Conservation (phyloP, 1,140 invertebrate species). For the Samia ricini region DNA sequence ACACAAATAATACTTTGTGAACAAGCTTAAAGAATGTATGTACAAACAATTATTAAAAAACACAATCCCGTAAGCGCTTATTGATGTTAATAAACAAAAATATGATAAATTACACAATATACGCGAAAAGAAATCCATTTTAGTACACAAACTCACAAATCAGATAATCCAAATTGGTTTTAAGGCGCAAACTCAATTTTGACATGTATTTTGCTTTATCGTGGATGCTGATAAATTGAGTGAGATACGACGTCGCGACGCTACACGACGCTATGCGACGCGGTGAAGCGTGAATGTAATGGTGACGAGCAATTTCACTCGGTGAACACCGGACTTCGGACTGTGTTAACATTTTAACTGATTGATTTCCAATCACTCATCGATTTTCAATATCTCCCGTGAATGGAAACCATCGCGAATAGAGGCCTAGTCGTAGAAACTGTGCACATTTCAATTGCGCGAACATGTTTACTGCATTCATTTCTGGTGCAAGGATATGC, state of each 20-base stretch:
- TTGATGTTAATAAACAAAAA: not conserved
- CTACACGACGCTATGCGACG: no score
- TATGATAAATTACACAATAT: slow-evolving; percentile 6
- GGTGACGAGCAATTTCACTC: not conserved
- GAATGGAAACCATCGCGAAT: no score
- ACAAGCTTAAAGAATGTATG: not conserved
- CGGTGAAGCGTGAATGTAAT: slow-evolving; percentile 36
- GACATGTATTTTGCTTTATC: slow-evolving; percentile 70
- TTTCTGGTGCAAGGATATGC: no score
- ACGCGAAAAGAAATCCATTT: slow-evolving; percentile 43
- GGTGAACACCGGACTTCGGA: not conserved
- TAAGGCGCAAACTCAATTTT: slow-evolving; percentile 73
- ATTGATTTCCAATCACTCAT: not conserved
- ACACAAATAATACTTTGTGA: no score
- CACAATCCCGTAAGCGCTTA: not conserved
- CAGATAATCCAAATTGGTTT: slow-evolving; percentile 75
- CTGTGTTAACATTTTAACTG: not conserved
- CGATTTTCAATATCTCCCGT: no score
- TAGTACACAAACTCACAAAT: slow-evolving; percentile 67
- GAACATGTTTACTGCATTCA: no score
- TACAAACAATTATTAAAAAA: not conserved
- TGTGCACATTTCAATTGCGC: no score
- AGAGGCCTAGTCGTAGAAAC: no score
- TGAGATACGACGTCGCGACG: slow-evolving; percentile 40
- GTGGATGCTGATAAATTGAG: slow-evolving; percentile 63